Conservation (phyloP, 2,113 vertebrate species). For the Fukomys damarensis region DNA sequence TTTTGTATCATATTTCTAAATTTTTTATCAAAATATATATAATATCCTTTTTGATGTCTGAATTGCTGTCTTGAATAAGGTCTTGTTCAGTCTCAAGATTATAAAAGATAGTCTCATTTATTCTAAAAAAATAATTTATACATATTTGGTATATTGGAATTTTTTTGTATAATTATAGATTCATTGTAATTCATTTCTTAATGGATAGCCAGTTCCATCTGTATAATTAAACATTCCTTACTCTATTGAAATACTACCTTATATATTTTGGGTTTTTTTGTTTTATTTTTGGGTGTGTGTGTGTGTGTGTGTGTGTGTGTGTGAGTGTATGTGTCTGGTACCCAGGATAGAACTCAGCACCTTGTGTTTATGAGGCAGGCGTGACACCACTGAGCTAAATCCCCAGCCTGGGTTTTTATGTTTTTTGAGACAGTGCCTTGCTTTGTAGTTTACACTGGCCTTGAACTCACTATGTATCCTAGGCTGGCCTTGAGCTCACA, state of each 20-base stretch:
- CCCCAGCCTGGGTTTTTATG: too few relatives aligned
- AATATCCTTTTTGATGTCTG: neutral
- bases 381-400: too few relatives aligned
- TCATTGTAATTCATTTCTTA: slow-evolving; percentile 5
- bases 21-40: neutral
- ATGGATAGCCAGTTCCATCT: neutral
- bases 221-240: neutral
- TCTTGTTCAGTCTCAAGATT: neutral
- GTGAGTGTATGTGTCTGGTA: too few relatives aligned
- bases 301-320: too few relatives aligned
- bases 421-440: too few relatives aligned
- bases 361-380: too few relatives aligned
- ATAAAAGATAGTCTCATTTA: slow-evolving; percentile 23
- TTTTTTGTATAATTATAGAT: neutral
- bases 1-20: neutral
- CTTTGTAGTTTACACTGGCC: too few relatives aligned
- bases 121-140: slow-evolving; percentile 30
- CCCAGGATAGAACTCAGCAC: too few relatives aligned
- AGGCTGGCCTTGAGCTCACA: too few relatives aligned
- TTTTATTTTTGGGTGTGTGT: neutral
- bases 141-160: neutral
- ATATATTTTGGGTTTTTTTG: neutral
- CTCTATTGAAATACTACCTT: neutral
- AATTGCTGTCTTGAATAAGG: neutral
- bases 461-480: too few relatives aligned